Evolutionary conservation across 2,888 invertebrate genomes (phyloP).

Genomic region (Agriopis aurantiaria): DNA sequence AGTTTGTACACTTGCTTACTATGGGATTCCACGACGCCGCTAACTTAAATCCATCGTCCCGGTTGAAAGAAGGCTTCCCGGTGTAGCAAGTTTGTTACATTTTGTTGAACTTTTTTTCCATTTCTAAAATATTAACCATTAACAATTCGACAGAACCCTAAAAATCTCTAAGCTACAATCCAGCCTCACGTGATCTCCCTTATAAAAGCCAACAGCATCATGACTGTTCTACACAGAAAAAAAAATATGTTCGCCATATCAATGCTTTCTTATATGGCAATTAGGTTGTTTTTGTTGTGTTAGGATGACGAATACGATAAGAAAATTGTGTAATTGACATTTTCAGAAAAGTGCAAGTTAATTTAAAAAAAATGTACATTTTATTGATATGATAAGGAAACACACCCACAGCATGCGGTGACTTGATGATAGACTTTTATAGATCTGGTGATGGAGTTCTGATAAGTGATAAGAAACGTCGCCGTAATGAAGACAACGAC

Average conservation of each 20-base stretch:
- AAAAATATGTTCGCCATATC: not conserved
- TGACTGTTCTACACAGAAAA: not conserved
- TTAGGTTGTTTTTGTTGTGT: slow-evolving; percentile 14
- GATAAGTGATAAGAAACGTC: slow-evolving; percentile 18
- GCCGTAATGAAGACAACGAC: slow-evolving; percentile 7
- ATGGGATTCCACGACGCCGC: no score
- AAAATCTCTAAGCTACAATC: no score
- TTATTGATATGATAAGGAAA: slow-evolving; percentile 23
- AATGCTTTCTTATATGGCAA: not conserved
- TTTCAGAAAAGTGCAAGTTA: slow-evolving; percentile 11
- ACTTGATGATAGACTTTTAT: slow-evolving; percentile 17
- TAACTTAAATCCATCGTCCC: no score
- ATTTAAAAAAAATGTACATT: slow-evolving; percentile 20
- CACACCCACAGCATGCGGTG: slow-evolving; percentile 32
- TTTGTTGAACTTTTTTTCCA: no score
- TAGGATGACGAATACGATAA: not conserved
- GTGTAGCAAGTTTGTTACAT: no score
- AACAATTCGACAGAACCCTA: no score
- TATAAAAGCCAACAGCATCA: not conserved
- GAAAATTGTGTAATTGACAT: slow-evolving; percentile 18
- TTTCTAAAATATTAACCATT: no score
- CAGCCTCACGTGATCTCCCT: not conserved
- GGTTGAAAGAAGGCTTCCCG: no score
- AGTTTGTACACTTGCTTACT: no score
- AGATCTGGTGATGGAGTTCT: slow-evolving; percentile 9